Percentiles rank a stretch among this genome's conserved stretches.
Conservation (phyloP, 2,888 invertebrate genomes). For the Punctoribates punctum region DNA sequence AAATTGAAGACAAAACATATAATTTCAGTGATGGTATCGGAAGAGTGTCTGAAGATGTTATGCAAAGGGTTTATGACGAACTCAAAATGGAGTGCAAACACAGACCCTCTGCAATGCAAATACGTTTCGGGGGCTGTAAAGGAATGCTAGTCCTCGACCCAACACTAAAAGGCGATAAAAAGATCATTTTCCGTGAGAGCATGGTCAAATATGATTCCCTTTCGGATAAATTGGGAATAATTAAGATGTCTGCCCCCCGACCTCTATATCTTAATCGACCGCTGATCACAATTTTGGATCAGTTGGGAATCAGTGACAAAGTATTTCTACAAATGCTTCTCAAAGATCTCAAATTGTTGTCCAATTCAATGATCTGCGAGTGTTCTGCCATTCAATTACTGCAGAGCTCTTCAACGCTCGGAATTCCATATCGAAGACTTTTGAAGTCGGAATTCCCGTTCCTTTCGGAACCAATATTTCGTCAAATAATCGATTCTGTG, state of each 20-base stretch:
- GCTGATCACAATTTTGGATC: conserved; percentile 49
- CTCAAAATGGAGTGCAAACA: conserved; percentile 27
- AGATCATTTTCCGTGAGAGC: conserved; percentile 47
- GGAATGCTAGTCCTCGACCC: conserved; percentile 48
- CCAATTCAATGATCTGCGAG: no score
- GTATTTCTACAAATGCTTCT: no score
- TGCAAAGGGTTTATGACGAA: conserved; percentile 37
- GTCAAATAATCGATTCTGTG: no score
- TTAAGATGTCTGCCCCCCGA: conserved; percentile 48
- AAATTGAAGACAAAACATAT: conserved; percentile 41
- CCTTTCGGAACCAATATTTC: no score
- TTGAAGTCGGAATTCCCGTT: no score
- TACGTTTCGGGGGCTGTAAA: conserved; percentile 48
- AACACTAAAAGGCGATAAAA: conserved; percentile 32
- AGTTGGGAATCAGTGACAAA: no score
- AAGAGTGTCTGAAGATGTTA: conserved; percentile 44
- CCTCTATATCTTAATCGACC: conserved; percentile 49
- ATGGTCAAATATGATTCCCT: conserved; percentile 48
- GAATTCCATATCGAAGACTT: no score
- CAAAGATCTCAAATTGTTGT: no score
- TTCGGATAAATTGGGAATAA: conserved; percentile 46
- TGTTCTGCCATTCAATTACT: no score
- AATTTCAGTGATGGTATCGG: conserved; percentile 49
- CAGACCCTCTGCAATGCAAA: conserved; percentile 48
- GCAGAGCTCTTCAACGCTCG: no score